These are phyloP conservation scores for Phymanthus crucifer DNA, from an alignment of 92 coral and sea anemone genomes.

Conservation along the genomic window DNA sequence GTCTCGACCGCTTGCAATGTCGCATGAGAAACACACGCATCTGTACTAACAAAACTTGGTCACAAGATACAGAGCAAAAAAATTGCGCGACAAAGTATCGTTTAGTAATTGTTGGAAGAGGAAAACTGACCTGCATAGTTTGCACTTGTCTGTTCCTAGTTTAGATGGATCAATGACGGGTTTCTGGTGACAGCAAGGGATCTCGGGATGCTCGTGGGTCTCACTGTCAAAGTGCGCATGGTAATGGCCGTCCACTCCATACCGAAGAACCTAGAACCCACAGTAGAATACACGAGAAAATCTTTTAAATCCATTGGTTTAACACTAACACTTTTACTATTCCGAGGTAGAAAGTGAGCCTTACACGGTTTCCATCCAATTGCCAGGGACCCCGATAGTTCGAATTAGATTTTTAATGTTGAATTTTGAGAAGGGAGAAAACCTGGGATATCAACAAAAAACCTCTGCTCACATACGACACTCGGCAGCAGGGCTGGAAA, in stretches of 20 bases:
- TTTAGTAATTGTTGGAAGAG: background rate
- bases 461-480: no score
- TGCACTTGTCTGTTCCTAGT: slow-evolving; percentile 56
- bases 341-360: no score
- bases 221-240: slow-evolving; percentile 95
- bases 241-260: slow-evolving; percentile 91
- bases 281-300: background rate
- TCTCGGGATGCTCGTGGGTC: slow-evolving; percentile 81
- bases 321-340: no score
- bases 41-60: no score
- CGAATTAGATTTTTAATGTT: no score
- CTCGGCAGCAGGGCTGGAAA: no score
- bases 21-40: no score
- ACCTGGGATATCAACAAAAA: no score
- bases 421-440: background rate
- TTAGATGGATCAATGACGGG: slow-evolving; percentile 24
- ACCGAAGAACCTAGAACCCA: slow-evolving; percentile 84
- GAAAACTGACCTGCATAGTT: slow-evolving; percentile 77
- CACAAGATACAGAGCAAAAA: background rate
- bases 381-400: no score
- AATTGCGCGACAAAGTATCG: background rate
- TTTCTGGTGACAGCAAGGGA: slow-evolving; percentile 90
- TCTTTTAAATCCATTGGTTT: no score
- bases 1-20: no score
- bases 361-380: no score